These are phyloP conservation scores for Felis catus DNA, from an alignment of 2,113 vertebrate genomes.

Conservation along the genomic window DNA sequence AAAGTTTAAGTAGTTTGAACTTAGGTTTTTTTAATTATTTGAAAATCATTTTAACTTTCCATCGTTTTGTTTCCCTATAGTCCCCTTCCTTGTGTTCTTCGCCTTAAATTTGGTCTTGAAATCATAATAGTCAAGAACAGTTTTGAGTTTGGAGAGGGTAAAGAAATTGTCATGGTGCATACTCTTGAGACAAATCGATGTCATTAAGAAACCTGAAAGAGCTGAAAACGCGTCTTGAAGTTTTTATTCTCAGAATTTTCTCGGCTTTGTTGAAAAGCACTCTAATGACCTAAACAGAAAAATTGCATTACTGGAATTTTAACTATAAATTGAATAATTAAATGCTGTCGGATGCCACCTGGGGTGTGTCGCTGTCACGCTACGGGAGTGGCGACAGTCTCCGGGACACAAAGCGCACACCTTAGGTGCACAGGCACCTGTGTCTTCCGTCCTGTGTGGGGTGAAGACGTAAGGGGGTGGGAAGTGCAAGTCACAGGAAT, in stretches of 20 bases:
- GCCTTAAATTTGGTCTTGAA: slow-evolving; percentile 13
- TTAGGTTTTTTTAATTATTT: slow-evolving; percentile 51
- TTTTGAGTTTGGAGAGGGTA: slow-evolving; percentile 30
- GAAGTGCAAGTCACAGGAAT: background rate
- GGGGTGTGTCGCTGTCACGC: background rate
- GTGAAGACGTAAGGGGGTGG: background rate
- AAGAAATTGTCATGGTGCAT: background rate
- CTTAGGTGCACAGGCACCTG: background rate
- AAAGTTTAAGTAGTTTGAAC: slow-evolving; percentile 2
- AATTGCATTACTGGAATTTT: background rate
- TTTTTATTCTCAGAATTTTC: slow-evolving; percentile 24
- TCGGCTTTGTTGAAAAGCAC: slow-evolving; percentile 13
- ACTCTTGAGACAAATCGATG: background rate
- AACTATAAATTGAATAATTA: background rate
- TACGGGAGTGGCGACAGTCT: background rate
- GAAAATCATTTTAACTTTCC: slow-evolving; percentile 34
- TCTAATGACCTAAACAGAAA: background rate
- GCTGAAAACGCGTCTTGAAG: background rate
- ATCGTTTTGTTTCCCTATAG: background rate
- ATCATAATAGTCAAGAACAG: background rate
- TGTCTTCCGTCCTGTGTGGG: background rate
- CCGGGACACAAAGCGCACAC: background rate
- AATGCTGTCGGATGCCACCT: background rate
- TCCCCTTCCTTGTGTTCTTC: slow-evolving; percentile 18
- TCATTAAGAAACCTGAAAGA: background rate